phyloP scores from a whole-genome alignment of 1,140 invertebrate species.

The Antheraea pernyi region DNA sequence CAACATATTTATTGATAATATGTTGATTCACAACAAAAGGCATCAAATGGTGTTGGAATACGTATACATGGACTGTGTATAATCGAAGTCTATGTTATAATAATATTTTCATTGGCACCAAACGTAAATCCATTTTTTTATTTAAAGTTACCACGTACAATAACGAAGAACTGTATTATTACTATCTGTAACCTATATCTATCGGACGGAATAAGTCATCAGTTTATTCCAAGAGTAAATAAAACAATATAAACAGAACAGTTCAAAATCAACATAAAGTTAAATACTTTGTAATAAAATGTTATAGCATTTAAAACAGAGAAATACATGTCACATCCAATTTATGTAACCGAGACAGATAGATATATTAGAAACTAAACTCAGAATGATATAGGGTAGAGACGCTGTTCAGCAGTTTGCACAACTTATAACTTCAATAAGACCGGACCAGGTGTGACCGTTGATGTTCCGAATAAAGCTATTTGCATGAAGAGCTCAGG shows the following conservation, averaged over 20 bases:
- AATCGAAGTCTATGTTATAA: no score
- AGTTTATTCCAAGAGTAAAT: no score
- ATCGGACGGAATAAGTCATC: no score
- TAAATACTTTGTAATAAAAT: background rate
- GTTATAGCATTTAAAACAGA: background rate
- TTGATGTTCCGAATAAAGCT: conserved; percentile 41
- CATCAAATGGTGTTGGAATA: conserved; percentile 51
- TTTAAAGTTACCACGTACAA: no score
- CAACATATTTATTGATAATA: conserved; percentile 19
- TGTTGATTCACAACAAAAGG: conserved; percentile 39
- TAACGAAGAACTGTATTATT: no score
- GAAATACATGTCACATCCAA: background rate
- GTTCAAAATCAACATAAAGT: background rate
- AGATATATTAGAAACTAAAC: conserved; percentile 37
- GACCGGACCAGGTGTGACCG: conserved; percentile 64
- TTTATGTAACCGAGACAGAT: conserved; percentile 18
- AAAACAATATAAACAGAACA: no score
- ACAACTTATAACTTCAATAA: conserved; percentile 77
- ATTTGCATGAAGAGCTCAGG: conserved; percentile 58
- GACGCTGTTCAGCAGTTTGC: conserved; percentile 49
- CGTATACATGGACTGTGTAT: conserved; percentile 30
- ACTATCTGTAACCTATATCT: no score
- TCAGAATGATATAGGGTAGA: conserved; percentile 42
- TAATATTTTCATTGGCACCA: no score
- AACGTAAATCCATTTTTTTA: no score